A percentile compares a stretch with the other conserved stretches of the same genome.
These are phyloP conservation scores for Indicator maculatus DNA, from an alignment of 2,113 vertebrate species.

Conservation along the genomic window DNA sequence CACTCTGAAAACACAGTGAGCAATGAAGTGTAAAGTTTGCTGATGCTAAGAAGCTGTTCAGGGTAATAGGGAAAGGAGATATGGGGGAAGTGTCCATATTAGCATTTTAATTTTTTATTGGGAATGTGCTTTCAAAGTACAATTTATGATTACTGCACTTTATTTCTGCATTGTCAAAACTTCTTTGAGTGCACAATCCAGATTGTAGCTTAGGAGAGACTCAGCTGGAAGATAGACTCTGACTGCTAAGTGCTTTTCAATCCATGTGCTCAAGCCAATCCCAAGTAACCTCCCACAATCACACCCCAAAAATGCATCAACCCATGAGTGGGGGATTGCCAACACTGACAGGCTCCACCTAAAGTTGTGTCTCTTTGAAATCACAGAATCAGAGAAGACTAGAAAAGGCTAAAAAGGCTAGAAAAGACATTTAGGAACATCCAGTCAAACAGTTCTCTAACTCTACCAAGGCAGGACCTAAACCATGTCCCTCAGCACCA, in stretches of 20 bases:
- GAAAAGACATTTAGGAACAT: too few relatives aligned
- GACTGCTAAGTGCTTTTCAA: neutral
- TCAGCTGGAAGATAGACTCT: neutral
- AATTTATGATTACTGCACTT: neutral
- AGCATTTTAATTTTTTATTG: neutral
- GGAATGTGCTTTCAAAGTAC: neutral
- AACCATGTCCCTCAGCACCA: too few relatives aligned
- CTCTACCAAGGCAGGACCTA: too few relatives aligned
- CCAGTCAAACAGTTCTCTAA: too few relatives aligned
- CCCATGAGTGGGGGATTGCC: neutral
- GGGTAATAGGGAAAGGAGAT: neutral
- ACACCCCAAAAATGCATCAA: neutral
- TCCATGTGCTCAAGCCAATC: neutral
- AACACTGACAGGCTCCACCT: neutral
- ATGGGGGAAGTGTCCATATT: neutral
- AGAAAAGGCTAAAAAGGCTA: too few relatives aligned
- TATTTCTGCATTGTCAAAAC: neutral
- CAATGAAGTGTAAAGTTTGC: neutral
- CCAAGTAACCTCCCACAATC: neutral
- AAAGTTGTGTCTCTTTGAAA: neutral
- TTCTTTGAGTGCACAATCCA: neutral
- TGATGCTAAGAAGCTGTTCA: neutral
- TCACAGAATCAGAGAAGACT: too few relatives aligned
- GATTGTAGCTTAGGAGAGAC: neutral
- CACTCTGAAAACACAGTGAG: neutral